Base-by-base conservation (phyloP, 2,113 vertebrate genomes). In the Marcusenius ussheri region DNA sequence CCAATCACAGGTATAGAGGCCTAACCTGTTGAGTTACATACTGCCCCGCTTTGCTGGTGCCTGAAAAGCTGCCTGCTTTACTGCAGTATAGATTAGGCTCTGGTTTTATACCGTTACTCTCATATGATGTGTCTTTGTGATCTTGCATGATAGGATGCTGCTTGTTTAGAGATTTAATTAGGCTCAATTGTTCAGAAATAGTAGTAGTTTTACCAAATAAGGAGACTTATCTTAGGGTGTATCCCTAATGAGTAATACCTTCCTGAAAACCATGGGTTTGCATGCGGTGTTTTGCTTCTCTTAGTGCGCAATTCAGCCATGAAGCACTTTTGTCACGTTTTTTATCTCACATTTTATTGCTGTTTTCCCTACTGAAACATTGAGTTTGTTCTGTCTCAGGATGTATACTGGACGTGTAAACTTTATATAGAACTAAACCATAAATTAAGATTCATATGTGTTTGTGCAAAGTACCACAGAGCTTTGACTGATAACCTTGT, bases 341-440 rank as follows among this genome's bases (percentile, higher is more conserved):
- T 91, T 88, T 51, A 19, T 84, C 90, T 89, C 11, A 21, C 46
- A 66, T 89, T 74, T 87, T 47, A 90, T 89, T 58, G 80, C 89
- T 62, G 84, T 90, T 92, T 92, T 90, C 77, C 5, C 83, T 84
- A 77, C 21, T 27, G 87, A 92, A 90, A 91, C 90, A 58, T 90
- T 92, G 90, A 90, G 87, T 92, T 90, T 92, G 87, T 62, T 50
- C 15, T 11, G 88, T 47, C 83, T 84, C 91, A 91, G 91, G 91
- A 91, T 91, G 91, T 91, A 91, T 91, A 92, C 88, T 53, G 56
- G 85, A 53, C 51, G 74, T 85, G 88, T 92, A 91, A 91, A 93
- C 90, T 46, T 91, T 92, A 90, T 47, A 89, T 84, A 89, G 46
- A 90, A 58, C 88, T 53, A 11, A 11, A 47, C 46, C 21, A 45